Evolutionary conservation across 2,113 vertebrate species (phyloP).

Genomic region (Chloropsis cyanopogon): DNA sequence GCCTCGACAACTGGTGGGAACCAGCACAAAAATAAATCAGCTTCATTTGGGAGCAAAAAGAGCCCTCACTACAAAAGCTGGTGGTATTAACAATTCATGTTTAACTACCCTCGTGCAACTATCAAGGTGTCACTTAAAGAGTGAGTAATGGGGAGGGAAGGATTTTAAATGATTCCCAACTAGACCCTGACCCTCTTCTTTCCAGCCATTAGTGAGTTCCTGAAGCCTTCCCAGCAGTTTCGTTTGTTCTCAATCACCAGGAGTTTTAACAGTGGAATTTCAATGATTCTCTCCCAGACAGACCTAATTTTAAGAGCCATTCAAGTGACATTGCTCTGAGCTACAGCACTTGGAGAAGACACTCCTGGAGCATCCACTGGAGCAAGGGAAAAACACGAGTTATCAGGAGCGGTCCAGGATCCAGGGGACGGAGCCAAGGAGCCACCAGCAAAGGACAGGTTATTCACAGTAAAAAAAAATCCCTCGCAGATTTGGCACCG

Average conservation of each 20-base stretch:
- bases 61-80: background rate
- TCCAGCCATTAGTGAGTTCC: slow-evolving; percentile 18
- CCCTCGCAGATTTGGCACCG: background rate
- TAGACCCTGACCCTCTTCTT: slow-evolving; percentile 39
- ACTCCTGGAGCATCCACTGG: background rate
- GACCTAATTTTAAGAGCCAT: slow-evolving; percentile 28
- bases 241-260: slow-evolving; percentile 44
- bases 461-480: no score
- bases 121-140: background rate
- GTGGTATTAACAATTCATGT: background rate
- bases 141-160: slow-evolving; percentile 5
- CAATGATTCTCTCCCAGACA: slow-evolving; percentile 32
- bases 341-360: background rate
- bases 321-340: slow-evolving; percentile 24
- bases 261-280: slow-evolving; percentile 40
- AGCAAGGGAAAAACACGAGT: background rate
- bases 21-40: background rate
- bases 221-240: slow-evolving; percentile 35
- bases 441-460: background rate
- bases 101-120: background rate
- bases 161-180: background rate
- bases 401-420: background rate
- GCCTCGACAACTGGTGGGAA: background rate
- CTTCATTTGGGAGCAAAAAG: background rate
- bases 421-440: background rate